These are phyloP conservation scores for Triplophysa tibetana DNA, from an alignment of 2,113 vertebrate genomes.

Conservation along the genomic window DNA sequence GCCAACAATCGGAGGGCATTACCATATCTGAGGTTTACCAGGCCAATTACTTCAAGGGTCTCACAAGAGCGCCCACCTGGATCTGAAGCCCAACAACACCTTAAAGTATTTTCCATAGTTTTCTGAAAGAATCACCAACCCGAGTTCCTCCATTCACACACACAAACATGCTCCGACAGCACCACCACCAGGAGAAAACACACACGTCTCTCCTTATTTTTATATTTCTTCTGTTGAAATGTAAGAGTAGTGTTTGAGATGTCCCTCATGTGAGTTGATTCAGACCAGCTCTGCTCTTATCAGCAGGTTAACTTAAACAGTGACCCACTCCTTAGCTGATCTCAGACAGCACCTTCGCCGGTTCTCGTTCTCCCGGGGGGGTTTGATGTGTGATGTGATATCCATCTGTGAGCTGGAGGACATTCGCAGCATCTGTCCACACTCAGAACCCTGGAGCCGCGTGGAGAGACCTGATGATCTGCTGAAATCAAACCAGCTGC, in stretches of 20 bases:
- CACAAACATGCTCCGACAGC: conserved; percentile 42
- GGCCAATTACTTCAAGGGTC: conserved; percentile 68
- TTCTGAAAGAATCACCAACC: background rate
- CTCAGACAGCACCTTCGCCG: background rate
- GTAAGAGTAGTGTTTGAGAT: background rate
- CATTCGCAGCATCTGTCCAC: background rate
- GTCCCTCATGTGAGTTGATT: background rate
- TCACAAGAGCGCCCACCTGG: conserved; percentile 70
- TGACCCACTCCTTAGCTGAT: background rate
- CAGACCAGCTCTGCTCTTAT: background rate
- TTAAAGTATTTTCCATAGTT: conserved; percentile 57
- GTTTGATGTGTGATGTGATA: background rate
- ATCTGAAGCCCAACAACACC: conserved; percentile 61
- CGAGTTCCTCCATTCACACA: background rate
- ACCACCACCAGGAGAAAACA: conserved; percentile 32
- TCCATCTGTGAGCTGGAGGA: conserved; percentile 29
- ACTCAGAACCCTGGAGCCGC: background rate
- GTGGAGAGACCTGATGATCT: no score
- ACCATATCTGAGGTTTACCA: conserved; percentile 66
- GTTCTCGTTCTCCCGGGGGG: background rate
- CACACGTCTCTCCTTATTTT: background rate
- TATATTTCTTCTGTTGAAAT: background rate
- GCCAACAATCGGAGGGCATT: conserved; percentile 53
- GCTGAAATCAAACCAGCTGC: conserved; percentile 21
- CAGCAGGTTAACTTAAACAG: background rate